These are phyloP conservation scores for Carapus acus DNA, from an alignment of 2,797 vertebrate species.

Conservation along the genomic window DNA sequence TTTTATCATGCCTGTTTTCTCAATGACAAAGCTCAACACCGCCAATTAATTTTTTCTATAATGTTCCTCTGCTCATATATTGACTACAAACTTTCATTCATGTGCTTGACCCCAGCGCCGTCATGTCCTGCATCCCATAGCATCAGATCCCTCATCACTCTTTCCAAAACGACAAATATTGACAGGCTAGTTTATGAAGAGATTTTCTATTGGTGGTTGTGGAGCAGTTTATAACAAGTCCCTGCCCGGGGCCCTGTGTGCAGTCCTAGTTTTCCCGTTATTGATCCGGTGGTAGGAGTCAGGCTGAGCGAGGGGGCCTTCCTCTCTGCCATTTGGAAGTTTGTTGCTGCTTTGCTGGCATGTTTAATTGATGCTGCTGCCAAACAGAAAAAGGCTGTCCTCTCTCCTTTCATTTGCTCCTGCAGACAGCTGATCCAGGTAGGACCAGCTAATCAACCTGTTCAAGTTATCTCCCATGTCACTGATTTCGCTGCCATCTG, in stretches of 20 bases:
- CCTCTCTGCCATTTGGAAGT: constrained; percentile 32
- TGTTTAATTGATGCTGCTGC: constrained; percentile 52
- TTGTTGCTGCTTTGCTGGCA: constrained; percentile 42
- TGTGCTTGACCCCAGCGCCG: not conserved
- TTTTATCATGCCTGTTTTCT: too few relatives aligned
- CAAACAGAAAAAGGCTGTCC: constrained; percentile 32
- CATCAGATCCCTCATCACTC: constrained; percentile 31
- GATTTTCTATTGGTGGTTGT: constrained; percentile 32
- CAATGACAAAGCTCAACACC: too few relatives aligned
- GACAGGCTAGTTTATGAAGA: constrained; percentile 34
- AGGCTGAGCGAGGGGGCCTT: constrained; percentile 23
- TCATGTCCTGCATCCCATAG: constrained; percentile 6
- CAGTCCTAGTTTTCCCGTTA: constrained; percentile 50
- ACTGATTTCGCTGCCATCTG: not conserved
- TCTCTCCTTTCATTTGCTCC: constrained; percentile 35
- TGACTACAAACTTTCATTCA: not conserved
- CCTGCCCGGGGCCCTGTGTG: constrained; percentile 54
- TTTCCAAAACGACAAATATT: constrained; percentile 45
- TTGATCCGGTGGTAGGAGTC: constrained; percentile 55
- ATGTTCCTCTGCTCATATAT: not conserved
- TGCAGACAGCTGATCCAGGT: constrained; percentile 57
- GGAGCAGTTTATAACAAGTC: constrained; percentile 36
- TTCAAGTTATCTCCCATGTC: not conserved
- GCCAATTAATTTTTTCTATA: too few relatives aligned
- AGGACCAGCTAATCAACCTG: constrained; percentile 10